Base-by-base conservation (phyloP, 2,797 vertebrate genomes). In the Poecilia gillii region DNA sequence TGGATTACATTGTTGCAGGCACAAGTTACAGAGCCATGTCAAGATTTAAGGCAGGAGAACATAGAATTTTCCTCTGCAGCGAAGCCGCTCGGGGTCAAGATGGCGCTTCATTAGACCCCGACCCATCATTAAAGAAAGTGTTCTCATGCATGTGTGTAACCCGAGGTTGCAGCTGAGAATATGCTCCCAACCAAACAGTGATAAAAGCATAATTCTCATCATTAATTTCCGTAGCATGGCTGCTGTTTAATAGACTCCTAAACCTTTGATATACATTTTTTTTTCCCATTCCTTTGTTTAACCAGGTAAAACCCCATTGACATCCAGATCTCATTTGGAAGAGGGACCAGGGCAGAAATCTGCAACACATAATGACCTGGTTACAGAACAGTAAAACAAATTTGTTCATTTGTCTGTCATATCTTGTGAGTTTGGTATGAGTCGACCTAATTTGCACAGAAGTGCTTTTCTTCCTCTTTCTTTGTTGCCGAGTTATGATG, bases 141-240 rank as follows among this genome's bases (percentile, higher is more conserved):
- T 41, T 57, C 36, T 23, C 36, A n/a, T 74, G 51, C 12, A 43
- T 57, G 6, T 74, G 36, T 57, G 51, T 43, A 68, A 57, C 51
- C n/a, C 18, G 23, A 74, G 36, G 36, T 74, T 53, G 39, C 33
- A 41, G 73, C 49, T 53, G 73, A 55, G 33, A 74, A 74, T 51
- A 41, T 55, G 33, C 51, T 57, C 39, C 12, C 73, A 74, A 43
- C 51, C 51, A 43, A 12, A 74, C 31, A 39, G 39, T 14, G 73
- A 74, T 57, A 43, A 74, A 74, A 74, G 39, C 51, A 43, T 55
- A 57, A 57, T 43, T 74, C 36, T 43, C 36, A 57, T 33, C 33
- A 74, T 14, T n/a, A 13, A 74, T 53, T 23, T 73, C 47, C 23
- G 14, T 49, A 7, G 33, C 53, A 16, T 33, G 71, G 45, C 16